Conservation (phyloP, 2,888 invertebrate genomes). For the Cephonodes hylas region DNA sequence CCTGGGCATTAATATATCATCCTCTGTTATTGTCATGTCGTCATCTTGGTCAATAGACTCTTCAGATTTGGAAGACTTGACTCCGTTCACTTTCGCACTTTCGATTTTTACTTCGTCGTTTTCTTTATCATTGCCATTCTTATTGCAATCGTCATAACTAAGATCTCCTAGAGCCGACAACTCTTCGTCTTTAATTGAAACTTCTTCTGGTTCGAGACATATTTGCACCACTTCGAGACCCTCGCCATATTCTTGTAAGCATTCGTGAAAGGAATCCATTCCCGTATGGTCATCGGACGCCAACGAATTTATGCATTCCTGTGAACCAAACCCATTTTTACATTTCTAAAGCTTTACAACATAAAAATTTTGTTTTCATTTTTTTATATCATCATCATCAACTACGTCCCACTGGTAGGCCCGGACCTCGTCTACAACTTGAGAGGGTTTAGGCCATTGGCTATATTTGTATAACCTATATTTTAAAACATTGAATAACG, state of each 20-base stretch:
- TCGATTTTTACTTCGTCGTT: conserved; percentile 36
- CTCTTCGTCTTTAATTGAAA: conserved; percentile 77
- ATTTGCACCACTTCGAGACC: conserved; percentile 83
- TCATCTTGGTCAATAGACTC: conserved; percentile 72
- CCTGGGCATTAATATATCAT: conserved; percentile 66
- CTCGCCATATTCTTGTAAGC: conserved; percentile 84
- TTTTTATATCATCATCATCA: too few relatives aligned
- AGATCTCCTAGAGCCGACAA: conserved; percentile 70
- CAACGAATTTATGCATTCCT: conserved; percentile 79
- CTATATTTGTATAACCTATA: too few relatives aligned
- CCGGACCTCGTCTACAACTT: too few relatives aligned
- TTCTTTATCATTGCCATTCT: conserved; percentile 37
- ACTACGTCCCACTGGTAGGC: too few relatives aligned
- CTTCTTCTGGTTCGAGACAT: conserved; percentile 81
- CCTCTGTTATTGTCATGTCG: conserved; percentile 77
- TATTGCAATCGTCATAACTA: conserved; percentile 67
- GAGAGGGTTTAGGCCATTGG: too few relatives aligned
- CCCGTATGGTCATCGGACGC: conserved; percentile 83
- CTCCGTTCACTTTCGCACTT: conserved; percentile 53
- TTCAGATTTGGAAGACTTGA: conserved; percentile 67
- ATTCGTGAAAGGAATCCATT: conserved; percentile 84
- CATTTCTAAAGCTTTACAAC: background rate
- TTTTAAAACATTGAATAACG: too few relatives aligned
- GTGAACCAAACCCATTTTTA: conserved; percentile 31
- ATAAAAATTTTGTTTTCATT: too few relatives aligned